Base-by-base conservation (phyloP, 2,797 vertebrate genomes). In the Poecilia velifera region DNA sequence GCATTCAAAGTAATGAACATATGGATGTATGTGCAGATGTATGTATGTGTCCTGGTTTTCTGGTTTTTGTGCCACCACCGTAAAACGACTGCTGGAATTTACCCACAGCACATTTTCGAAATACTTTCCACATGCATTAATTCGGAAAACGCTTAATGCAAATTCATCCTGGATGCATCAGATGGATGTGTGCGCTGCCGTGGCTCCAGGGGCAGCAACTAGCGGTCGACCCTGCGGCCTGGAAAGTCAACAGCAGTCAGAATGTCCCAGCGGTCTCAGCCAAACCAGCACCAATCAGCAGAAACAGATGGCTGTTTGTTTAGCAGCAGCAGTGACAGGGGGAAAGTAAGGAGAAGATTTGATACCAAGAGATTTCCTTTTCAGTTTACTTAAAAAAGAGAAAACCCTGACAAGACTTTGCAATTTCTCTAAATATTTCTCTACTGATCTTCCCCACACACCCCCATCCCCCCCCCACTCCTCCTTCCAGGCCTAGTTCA, bases 251-350 rank as follows among this genome's bases (percentile, higher is more conserved):
- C 86, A 81, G 84, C 81, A 92, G 82, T 86, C 86, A 72, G 84
- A 79, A 51, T 84, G 88, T 93, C 89, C 85, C 88, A 22, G 84
- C 28, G 4, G 79, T 72, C 87, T 74, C 75, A 18, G 90, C 90
- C 91, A 92, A 90, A 91, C 86, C 89, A 85, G 89, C 86, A 82
- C 83, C 89, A 87, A 92, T 93, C 94, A 90, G 86, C 89, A 90
- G 79, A 93, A 93, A 93, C 93, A 95, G 90, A 94, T 88, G 91
- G 83, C 47, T 87, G 90, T 90, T 92, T 93, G 90, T 94, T 89
- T 85, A 89, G 87, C 86, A 77, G 86, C 83, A 88, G 66, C 41
- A 14, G 76, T 76, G 88, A 92, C 86, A 74, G 84, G 78, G 87
- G 90, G 6, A 89, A 91, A 93, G 73, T 78, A 80, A 36, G 51